Conservation (phyloP, 2,797 vertebrate genomes). For the Chloroceryle amazona region DNA sequence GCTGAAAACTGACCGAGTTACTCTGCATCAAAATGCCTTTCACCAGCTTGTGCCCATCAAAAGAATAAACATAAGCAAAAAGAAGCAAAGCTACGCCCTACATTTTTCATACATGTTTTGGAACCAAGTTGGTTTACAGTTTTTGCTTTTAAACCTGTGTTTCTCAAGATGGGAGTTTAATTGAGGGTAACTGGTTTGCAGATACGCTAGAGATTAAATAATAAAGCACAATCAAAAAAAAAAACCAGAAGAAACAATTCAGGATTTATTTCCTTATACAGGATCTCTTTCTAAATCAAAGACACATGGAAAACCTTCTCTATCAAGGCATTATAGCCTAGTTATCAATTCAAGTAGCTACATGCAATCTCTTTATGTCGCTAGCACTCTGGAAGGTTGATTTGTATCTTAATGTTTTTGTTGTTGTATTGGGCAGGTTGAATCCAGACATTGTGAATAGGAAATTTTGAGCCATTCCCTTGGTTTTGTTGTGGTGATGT, state of each 20-base stretch:
- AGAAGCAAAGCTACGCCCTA: background rate
- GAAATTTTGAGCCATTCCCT: background rate
- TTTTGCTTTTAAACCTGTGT: conserved; percentile 11
- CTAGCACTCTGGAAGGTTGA: background rate
- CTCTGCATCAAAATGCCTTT: conserved; percentile 32
- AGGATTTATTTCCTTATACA: background rate
- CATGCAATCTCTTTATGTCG: background rate
- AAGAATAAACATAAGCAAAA: background rate
- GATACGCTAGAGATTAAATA: background rate
- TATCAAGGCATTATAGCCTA: background rate
- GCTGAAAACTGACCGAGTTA: background rate
- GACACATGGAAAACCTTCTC: background rate
- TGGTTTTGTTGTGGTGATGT: background rate
- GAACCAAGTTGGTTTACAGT: background rate
- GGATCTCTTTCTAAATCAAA: background rate
- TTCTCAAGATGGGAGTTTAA: background rate
- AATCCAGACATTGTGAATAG: background rate
- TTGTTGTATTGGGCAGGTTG: background rate
- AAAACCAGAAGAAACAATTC: background rate
- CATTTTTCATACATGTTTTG: background rate
- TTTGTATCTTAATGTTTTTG: background rate
- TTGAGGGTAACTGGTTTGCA: background rate
- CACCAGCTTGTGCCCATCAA: background rate
- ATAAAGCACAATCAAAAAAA: background rate
- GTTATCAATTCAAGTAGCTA: background rate